A percentile compares a stretch with the other conserved stretches of the same genome.
phyloP scores from a whole-genome alignment of 2,888 invertebrate genomes.

The Asteroscopus sphinx region DNA sequence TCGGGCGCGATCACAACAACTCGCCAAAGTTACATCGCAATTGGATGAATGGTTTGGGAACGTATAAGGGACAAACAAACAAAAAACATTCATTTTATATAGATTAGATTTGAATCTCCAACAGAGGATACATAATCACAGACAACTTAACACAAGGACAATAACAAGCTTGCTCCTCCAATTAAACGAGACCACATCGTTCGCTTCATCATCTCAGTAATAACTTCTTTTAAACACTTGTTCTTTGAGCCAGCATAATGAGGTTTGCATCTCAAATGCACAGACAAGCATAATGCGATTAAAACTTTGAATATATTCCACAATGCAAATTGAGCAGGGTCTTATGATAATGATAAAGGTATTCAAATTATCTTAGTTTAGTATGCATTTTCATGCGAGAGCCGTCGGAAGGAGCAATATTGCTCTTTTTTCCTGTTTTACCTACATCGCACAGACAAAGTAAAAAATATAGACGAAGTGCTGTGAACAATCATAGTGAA shows the following conservation, averaged over 20 bases:
- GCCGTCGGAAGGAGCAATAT: not conserved
- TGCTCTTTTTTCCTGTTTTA: not conserved
- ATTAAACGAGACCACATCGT: not conserved
- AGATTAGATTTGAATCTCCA: no score
- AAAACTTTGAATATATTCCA: constrained; percentile 37
- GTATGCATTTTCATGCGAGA: constrained; percentile 27
- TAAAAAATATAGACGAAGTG: no score
- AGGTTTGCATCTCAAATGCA: constrained; percentile 37
- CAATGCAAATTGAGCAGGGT: constrained; percentile 30
- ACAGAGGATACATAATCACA: no score
- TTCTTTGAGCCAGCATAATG: constrained; percentile 28
- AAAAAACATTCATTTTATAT: no score
- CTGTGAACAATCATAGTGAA: no score
- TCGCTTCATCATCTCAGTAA: not conserved
- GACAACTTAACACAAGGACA: no score
- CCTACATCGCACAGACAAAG: no score
- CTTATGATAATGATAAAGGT: constrained; percentile 39
- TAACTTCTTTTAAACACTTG: constrained; percentile 2
- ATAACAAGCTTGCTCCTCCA: no score
- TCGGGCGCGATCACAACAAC: no score
- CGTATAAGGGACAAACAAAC: no score
- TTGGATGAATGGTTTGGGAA: no score
- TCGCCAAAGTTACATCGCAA: no score
- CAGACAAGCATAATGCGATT: constrained; percentile 34
- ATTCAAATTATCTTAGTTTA: constrained; percentile 28